phyloP scores from a whole-genome alignment of 2,888 invertebrate species.

The Drosophila picticornis region DNA sequence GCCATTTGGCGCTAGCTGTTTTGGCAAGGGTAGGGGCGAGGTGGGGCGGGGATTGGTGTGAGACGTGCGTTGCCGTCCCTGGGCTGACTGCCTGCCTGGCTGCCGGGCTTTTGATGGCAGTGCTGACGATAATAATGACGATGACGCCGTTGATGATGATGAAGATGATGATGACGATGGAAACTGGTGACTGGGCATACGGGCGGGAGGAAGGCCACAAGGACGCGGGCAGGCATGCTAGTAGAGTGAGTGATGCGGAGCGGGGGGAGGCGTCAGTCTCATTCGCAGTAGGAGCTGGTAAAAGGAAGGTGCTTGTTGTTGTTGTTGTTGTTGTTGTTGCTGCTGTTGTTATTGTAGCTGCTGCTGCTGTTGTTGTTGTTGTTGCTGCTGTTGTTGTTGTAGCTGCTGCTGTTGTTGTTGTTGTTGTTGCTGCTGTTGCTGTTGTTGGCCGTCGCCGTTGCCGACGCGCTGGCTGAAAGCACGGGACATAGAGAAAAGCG shows the following conservation, averaged over 20 bases:
- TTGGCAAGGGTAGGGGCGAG: not conserved
- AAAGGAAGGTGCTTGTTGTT: constrained; percentile 55
- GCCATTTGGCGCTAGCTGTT: constrained; percentile 55
- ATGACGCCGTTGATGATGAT: constrained; percentile 51
- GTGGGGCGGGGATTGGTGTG: not conserved
- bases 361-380: constrained; percentile 23
- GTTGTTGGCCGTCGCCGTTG: constrained; percentile 40
- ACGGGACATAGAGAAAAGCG: constrained; percentile 73
- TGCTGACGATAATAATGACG: constrained; percentile 45
- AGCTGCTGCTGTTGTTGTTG: constrained; percentile 10
- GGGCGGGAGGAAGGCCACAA: constrained; percentile 47
- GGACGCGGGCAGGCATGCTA: constrained; percentile 61
- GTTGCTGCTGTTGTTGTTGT: constrained; percentile 1
- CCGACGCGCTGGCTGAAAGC: constrained; percentile 38
- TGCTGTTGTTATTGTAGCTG: constrained; percentile 15
- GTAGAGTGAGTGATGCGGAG: constrained; percentile 14
- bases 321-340: constrained; percentile 5
- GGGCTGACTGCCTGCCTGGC: constrained; percentile 33
- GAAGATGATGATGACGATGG: constrained; percentile 45
- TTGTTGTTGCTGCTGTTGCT: constrained; percentile 24
- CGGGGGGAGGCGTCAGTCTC: constrained; percentile 35
- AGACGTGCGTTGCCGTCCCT: constrained; percentile 53
- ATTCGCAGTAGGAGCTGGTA: constrained; percentile 56
- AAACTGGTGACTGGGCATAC: constrained; percentile 49
- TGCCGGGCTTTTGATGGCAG: constrained; percentile 68